These are phyloP conservation scores for Tetramorium simillimum DNA, from an alignment of 1,140 invertebrate species.

Conservation along the genomic window DNA sequence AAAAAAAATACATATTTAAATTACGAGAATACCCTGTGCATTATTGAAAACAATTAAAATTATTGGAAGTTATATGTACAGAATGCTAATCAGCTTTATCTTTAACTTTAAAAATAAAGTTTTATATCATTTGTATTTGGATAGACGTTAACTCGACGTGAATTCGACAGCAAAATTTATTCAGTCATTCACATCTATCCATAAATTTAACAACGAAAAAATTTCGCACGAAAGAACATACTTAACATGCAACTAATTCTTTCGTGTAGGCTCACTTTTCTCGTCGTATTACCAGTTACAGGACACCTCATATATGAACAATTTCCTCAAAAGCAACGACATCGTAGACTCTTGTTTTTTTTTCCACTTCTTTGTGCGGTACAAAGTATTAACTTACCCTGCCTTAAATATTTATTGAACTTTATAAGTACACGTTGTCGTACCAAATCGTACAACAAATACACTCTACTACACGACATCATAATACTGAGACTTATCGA, in stretches of 20 bases:
- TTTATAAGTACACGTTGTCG: constrained; percentile 68
- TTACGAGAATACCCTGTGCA: neutral
- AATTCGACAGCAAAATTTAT: constrained; percentile 1
- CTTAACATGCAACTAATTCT: neutral
- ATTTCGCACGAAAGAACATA: neutral
- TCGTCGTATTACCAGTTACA: neutral
- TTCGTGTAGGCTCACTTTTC: neutral
- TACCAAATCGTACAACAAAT: constrained; percentile 62
- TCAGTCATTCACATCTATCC: neutral
- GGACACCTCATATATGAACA: constrained; percentile 35
- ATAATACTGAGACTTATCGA: constrained; percentile 57
- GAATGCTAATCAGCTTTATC: neutral
- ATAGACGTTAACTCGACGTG: neutral
- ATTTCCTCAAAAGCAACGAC: constrained; percentile 33
- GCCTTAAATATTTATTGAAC: constrained; percentile 64
- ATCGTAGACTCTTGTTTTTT: constrained; percentile 13
- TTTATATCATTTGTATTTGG: neutral
- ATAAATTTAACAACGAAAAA: constrained; percentile 6
- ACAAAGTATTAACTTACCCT: constrained; percentile 63
- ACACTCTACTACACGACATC: constrained; percentile 35
- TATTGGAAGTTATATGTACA: neutral
- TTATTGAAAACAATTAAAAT: constrained; percentile 1
- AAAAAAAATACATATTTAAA: neutral
- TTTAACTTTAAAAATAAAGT: neutral
- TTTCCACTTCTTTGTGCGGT: constrained; percentile 58